Percentiles rank a stretch among this genome's conserved stretches.
Evolutionary conservation across 2,888 invertebrate genomes (phyloP).

Genomic region (Aphidoletes aphidimyza): DNA sequence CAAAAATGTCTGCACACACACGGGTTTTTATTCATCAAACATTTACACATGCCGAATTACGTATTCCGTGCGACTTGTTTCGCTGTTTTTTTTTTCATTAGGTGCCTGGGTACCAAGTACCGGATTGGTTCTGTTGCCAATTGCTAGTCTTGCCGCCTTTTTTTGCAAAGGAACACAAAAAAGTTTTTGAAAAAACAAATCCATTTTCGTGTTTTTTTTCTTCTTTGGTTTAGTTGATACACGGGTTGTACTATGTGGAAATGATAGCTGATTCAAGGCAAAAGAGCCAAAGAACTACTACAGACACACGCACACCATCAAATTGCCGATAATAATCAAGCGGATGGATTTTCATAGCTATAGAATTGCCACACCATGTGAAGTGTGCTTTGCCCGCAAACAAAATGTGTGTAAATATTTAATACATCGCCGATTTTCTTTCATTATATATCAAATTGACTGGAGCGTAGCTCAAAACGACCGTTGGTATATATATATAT

Average conservation of each 20-base stretch:
- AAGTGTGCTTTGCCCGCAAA: neutral
- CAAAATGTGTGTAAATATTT: slow-evolving; percentile 21
- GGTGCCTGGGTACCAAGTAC: no score
- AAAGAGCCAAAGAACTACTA: neutral
- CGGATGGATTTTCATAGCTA: slow-evolving; percentile 19
- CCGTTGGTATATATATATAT: no score
- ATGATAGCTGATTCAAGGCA: slow-evolving; percentile 8
- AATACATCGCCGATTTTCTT: neutral
- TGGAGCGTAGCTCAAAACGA: neutral
- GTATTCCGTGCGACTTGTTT: neutral
- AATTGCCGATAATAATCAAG: neutral
- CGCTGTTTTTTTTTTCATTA: slow-evolving; percentile 6
- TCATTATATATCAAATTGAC: slow-evolving; percentile 11
- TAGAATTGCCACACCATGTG: neutral
- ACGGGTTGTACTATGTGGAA: neutral
- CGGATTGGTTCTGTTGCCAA: neutral
- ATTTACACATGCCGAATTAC: neutral
- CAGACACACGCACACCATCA: neutral
- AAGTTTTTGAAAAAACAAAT: neutral
- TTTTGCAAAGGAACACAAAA: neutral
- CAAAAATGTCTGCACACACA: neutral
- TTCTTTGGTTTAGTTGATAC: neutral
- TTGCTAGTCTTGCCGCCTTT: neutral
- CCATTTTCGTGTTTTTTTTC: neutral
- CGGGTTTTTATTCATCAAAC: slow-evolving; percentile 4